Conservation (phyloP, 2,113 vertebrate genomes). For the Sylvia atricapilla region DNA sequence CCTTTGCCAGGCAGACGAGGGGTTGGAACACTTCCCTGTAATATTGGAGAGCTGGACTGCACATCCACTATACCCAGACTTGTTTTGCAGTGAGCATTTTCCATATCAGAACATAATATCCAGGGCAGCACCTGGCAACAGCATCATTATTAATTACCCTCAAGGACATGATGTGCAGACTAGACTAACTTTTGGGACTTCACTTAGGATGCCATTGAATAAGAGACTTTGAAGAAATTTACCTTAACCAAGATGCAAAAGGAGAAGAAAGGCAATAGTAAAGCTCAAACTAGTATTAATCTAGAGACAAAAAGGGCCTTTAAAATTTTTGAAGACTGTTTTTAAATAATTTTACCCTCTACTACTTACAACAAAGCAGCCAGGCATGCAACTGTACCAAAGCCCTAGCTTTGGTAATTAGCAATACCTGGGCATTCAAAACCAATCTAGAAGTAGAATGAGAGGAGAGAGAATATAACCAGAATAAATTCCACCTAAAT, state of each 20-base stretch:
- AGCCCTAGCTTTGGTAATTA: constrained; percentile 11
- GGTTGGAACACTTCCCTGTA: not conserved
- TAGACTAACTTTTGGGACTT: not conserved
- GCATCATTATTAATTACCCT: not conserved
- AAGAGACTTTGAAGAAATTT: not conserved
- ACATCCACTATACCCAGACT: not conserved
- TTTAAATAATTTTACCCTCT: not conserved
- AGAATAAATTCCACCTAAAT: not conserved
- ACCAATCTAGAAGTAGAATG: not conserved
- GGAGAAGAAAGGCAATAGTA: not conserved
- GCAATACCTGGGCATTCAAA: not conserved
- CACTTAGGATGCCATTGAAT: not conserved
- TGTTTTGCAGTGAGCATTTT: not conserved
- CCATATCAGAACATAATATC: not conserved
- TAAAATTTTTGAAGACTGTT: not conserved
- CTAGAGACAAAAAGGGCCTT: not conserved
- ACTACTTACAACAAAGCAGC: not conserved
- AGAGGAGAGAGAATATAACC: not conserved
- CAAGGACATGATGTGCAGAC: not conserved
- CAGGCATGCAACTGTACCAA: not conserved
- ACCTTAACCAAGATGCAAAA: not conserved
- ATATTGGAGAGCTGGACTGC: not conserved
- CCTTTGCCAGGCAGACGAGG: not conserved
- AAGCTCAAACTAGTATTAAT: not conserved
- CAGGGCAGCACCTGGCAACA: not conserved